Conservation (phyloP, 2,888 invertebrate genomes). For the Cephus pygmeus region DNA sequence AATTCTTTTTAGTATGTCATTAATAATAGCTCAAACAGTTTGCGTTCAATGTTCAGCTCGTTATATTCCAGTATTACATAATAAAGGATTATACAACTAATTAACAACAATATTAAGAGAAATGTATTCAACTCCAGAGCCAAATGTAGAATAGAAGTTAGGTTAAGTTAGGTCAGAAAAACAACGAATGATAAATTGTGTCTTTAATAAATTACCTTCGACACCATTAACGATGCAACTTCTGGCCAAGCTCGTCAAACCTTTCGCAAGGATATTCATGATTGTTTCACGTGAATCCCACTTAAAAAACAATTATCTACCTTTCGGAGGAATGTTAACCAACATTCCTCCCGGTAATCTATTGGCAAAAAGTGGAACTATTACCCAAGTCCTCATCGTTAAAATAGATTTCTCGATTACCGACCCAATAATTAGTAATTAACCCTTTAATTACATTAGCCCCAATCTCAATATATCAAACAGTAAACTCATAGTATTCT, state of each 20-base stretch:
- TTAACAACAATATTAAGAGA: background rate
- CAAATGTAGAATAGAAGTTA: background rate
- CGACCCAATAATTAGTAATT: background rate
- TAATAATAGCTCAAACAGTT: background rate
- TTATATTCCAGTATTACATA: background rate
- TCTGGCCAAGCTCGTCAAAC: conserved; percentile 35
- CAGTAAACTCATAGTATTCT: background rate
- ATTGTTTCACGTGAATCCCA: background rate
- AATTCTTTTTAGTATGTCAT: background rate
- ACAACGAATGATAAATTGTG: background rate
- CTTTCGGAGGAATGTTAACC: background rate
- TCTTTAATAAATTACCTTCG: conserved; percentile 37
- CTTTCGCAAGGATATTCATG: conserved; percentile 49
- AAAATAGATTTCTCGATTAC: background rate
- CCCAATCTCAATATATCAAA: background rate
- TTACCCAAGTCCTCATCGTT: background rate
- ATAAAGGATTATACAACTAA: background rate
- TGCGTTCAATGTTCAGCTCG: background rate
- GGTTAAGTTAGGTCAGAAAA: background rate
- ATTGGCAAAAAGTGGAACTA: background rate
- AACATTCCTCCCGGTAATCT: background rate
- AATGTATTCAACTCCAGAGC: background rate
- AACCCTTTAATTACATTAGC: background rate
- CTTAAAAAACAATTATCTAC: conserved; percentile 13
- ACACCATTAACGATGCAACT: conserved; percentile 36